Conservation (phyloP, 2,888 invertebrate species). For the Dendrolimus pini region DNA sequence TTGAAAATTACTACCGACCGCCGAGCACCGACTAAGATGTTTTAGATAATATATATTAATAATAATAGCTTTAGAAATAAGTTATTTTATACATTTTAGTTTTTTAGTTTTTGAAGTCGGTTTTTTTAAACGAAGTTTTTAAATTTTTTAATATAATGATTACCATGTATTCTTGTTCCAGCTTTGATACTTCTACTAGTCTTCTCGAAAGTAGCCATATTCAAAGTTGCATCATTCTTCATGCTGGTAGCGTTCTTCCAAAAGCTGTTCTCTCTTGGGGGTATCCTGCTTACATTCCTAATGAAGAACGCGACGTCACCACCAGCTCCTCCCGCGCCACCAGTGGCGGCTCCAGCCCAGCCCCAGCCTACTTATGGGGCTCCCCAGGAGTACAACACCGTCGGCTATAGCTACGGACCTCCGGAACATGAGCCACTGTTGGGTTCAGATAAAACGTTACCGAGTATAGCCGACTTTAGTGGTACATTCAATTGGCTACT, state of each 20-base stretch:
- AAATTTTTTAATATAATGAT: too few relatives aligned
- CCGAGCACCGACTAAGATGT: too few relatives aligned
- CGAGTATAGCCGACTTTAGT: constrained; percentile 33
- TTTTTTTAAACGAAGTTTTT: too few relatives aligned
- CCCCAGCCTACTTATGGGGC: constrained; percentile 39
- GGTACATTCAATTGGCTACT: not conserved
- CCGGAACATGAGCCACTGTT: constrained; percentile 38
- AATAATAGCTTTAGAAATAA: too few relatives aligned
- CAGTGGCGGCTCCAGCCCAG: constrained; percentile 15
- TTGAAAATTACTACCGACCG: too few relatives aligned
- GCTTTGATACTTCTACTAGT: constrained; percentile 49
- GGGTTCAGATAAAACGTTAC: constrained; percentile 27
- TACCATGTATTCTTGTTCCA: constrained; percentile 25
- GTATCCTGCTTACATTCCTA: constrained; percentile 48
- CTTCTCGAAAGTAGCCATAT: constrained; percentile 51
- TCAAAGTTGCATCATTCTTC: constrained; percentile 53
- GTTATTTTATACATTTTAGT: too few relatives aligned
- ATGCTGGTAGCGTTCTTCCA: constrained; percentile 60
- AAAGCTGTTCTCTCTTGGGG: constrained; percentile 52
- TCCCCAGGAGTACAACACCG: constrained; percentile 56
- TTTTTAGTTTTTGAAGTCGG: too few relatives aligned
- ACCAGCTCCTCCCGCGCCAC: constrained; percentile 4
- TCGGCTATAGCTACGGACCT: constrained; percentile 62
- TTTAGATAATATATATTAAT: too few relatives aligned
- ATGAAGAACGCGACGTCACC: constrained; percentile 35